Conservation (phyloP, 2,113 vertebrate species). For the Todiramphus chloris region DNA sequence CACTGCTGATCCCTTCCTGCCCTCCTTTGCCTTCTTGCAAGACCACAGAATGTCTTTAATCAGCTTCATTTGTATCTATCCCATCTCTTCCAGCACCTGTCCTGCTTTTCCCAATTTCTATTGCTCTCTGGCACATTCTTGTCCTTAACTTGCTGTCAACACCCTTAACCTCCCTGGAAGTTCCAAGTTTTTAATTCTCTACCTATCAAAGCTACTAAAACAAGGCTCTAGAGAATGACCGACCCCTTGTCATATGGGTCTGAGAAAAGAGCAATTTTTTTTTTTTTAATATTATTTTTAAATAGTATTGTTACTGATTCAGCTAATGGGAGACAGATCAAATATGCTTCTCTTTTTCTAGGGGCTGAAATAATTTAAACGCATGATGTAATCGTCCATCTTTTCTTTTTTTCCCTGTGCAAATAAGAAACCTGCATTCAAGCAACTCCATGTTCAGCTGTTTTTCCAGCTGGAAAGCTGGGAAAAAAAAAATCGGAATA, state of each 20-base stretch:
- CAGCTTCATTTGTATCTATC: neutral
- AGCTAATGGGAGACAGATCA: neutral
- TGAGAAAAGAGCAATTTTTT: neutral
- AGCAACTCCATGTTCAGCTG: slow-evolving; percentile 29
- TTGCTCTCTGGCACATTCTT: neutral
- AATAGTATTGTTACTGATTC: neutral
- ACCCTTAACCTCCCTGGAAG: neutral
- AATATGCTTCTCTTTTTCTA: neutral
- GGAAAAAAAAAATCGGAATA: neutral
- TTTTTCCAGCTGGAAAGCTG: slow-evolving; percentile 33
- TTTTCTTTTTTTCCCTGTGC: neutral
- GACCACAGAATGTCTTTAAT: neutral
- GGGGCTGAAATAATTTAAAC: slow-evolving; percentile 11
- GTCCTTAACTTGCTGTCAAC: neutral
- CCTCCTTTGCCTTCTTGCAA: neutral
- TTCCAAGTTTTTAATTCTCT: neutral
- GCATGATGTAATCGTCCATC: neutral
- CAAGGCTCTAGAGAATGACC: neutral
- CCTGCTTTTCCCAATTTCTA: neutral
- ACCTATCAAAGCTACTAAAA: neutral
- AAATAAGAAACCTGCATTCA: slow-evolving; percentile 37
- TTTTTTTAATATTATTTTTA: neutral
- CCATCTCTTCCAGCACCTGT: neutral
- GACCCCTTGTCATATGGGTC: neutral
- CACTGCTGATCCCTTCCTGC: neutral